These are phyloP conservation scores for Propithecus coquereli DNA, from an alignment of 2,113 vertebrate genomes.

Conservation along the genomic window DNA sequence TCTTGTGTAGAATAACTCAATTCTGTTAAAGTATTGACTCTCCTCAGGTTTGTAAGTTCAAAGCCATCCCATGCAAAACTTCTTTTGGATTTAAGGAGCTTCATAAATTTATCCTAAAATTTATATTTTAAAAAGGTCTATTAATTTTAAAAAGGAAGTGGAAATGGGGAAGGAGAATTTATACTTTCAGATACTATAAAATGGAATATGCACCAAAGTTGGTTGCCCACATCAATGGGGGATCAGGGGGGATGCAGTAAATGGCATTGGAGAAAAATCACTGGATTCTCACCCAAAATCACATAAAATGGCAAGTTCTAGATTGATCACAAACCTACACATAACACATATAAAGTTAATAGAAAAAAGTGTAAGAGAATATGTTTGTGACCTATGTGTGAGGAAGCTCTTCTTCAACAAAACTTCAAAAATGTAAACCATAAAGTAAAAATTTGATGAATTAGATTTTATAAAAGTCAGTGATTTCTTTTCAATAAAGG, in stretches of 20 bases:
- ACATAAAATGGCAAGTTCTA: neutral
- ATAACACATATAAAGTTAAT: neutral
- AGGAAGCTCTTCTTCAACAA: neutral
- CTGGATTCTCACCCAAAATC: neutral
- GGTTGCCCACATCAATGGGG: neutral
- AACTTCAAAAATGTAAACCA: neutral
- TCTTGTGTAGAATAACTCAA: neutral
- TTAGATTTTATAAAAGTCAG: neutral
- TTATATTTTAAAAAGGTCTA: slow-evolving; percentile 3
- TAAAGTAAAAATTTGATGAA: neutral
- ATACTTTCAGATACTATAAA: neutral
- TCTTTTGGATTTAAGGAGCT: neutral
- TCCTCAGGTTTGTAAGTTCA: neutral
- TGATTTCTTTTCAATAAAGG: neutral
- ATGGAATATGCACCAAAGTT: neutral
- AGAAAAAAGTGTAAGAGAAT: neutral
- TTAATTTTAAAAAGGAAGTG: neutral
- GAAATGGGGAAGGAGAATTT: neutral
- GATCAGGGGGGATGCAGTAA: too few relatives aligned
- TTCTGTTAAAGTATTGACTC: neutral
- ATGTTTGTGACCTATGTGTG: neutral
- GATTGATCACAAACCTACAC: neutral
- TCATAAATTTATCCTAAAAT: neutral
- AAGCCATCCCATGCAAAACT: neutral
- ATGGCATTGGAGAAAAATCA: neutral